Evolutionary conservation across 2,888 invertebrate species (phyloP).

Genomic region (Macropis europaea): DNA sequence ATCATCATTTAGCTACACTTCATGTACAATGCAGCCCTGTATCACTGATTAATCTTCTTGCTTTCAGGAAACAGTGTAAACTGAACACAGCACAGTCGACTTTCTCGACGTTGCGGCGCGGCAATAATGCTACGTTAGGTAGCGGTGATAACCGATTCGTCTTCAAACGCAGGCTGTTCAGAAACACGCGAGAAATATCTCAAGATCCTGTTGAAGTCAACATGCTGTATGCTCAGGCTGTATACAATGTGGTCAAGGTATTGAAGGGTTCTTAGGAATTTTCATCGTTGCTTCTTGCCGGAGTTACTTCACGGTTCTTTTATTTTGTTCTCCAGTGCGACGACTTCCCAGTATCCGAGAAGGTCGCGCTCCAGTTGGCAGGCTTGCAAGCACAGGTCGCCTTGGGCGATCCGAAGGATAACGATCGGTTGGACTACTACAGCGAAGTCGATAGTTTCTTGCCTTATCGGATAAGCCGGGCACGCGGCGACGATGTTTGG

Average conservation of each 20-base stretch:
- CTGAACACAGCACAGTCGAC: slow-evolving; percentile 81
- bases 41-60: not conserved
- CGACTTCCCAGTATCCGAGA: slow-evolving; percentile 96
- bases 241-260: slow-evolving; percentile 96
- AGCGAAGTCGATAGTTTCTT: slow-evolving; percentile 94
- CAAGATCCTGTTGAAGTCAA: slow-evolving; percentile 98
- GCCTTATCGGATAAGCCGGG: slow-evolving; percentile 90
- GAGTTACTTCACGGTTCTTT: not conserved
- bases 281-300: too few relatives aligned
- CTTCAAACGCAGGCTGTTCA: slow-evolving; percentile 94
- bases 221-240: slow-evolving; percentile 96
- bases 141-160: slow-evolving; percentile 95
- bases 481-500: slow-evolving; percentile 92
- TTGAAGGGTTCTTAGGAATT: too few relatives aligned
- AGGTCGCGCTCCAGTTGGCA: slow-evolving; percentile 95
- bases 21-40: not conserved
- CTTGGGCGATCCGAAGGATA: slow-evolving; percentile 91
- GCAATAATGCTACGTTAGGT: slow-evolving; percentile 85
- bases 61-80: slow-evolving; percentile 82
- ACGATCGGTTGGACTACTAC: slow-evolving; percentile 91
- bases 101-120: slow-evolving; percentile 82
- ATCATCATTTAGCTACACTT: not conserved
- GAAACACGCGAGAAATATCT: slow-evolving; percentile 92
- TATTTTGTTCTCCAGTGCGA: slow-evolving; percentile 85
- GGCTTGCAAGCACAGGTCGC: slow-evolving; percentile 97